These are phyloP conservation scores for Nymphicus hollandicus DNA, from an alignment of 2,113 vertebrate genomes.

Conservation along the genomic window DNA sequence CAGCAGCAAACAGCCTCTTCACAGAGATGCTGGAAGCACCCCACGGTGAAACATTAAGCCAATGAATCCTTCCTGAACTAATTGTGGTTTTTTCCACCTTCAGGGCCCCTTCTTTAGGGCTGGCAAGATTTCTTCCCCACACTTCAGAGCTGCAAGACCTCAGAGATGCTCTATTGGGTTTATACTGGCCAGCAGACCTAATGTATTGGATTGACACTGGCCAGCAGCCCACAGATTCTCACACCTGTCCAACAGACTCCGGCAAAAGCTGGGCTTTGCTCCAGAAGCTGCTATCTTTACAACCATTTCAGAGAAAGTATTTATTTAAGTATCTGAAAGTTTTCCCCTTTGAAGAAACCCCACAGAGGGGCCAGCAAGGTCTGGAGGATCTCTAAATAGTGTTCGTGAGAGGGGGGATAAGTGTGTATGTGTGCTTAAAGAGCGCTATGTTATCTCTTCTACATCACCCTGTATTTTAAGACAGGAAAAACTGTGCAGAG, in stretches of 20 bases:
- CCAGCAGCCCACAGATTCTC: neutral
- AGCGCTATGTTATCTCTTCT: neutral
- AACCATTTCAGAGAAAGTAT: constrained; percentile 28
- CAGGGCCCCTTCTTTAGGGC: neutral
- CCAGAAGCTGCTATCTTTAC: constrained; percentile 46
- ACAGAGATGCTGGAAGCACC: neutral
- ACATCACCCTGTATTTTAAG: neutral
- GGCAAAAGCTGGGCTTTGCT: constrained; percentile 41
- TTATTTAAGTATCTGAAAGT: constrained; percentile 9
- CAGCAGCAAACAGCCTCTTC: neutral
- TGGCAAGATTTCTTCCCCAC: neutral
- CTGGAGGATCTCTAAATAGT: constrained; percentile 1
- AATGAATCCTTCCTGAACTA: neutral
- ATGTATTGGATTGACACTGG: constrained; percentile 14
- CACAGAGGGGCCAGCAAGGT: neutral
- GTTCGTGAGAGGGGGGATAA: neutral
- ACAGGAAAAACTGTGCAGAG: neutral
- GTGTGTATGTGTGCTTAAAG: neutral
- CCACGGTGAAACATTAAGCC: neutral
- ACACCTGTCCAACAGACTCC: constrained; percentile 26
- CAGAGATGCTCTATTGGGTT: neutral
- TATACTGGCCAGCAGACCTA: neutral
- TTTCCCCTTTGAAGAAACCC: constrained; percentile 24
- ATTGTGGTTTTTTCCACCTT: neutral
- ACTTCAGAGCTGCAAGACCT: neutral